Evolutionary conservation across 2,113 vertebrate genomes (phyloP), one percentile per base, ranked within the genome.

Genomic region (Engystomops pustulosus): DNA sequence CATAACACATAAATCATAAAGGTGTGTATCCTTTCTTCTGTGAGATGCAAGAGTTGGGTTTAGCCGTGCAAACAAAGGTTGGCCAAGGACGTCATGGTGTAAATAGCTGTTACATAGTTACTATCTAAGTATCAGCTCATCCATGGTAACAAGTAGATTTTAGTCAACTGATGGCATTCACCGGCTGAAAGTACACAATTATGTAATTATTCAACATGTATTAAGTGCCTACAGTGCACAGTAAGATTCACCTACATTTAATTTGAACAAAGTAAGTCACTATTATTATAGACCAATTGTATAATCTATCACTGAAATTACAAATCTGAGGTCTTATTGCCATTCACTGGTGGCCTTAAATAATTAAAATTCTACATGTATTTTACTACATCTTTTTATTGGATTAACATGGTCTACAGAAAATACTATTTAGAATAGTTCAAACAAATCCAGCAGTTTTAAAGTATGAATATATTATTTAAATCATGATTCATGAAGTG

Each of bases 31-130:
- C 62, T 85, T 38, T 83, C 41, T 58, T 47, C 45, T 25, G 6
- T 25, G 12, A 51, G n/a, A 17, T 27, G 32, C 65, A 32, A 32
- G 20, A 67, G 58, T 51, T 14, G 30, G 55, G 62, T 68, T 78
- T 55, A 77, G 27, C 45, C 44, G 15, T 38, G 32, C 34, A 77
- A 84, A 84, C 9, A 77, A 84, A 68, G 74, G 82, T 68, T 34
- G 60, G 72, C 36, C 72, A 84, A 53, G 72, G 27, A 84, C 65
- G 72, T 76, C 53, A 74, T 58, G 47, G 10, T 83, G 69, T 23
- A 83, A 83, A 67, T 65, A 83, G 30, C 55, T 76, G 81, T 70
- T 36, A 41, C 82, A 84, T 84, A 20, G 82, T 78, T 84, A 84
- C 81, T 84, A 84, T 84, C 82, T 51, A 47, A 68, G 72, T 49